Evolutionary conservation across 2,113 vertebrate species (phyloP).

Genomic region (Erythrocercus mccallii): DNA sequence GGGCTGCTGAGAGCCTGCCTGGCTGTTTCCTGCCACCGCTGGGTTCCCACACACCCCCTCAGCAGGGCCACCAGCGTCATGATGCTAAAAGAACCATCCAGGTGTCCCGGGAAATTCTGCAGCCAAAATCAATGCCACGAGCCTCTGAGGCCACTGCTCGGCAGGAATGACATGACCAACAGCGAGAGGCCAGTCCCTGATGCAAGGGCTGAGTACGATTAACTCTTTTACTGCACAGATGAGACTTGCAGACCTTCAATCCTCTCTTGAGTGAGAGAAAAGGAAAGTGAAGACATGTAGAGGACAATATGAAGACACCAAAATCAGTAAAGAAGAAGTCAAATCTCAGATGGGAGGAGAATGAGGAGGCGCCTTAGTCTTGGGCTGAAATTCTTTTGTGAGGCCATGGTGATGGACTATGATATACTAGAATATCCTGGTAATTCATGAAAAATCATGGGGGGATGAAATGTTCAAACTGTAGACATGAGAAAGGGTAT

Average conservation of each 20-base stretch:
- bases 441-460: neutral
- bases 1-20: neutral
- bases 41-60: neutral
- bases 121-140: rapidly evolving
- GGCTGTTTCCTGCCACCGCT: neutral
- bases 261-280: neutral
- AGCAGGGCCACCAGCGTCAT: rapidly evolving
- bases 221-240: neutral
- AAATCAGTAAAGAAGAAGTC: neutral
- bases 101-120: neutral
- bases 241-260: neutral
- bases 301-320: neutral
- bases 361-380: neutral
- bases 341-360: neutral
- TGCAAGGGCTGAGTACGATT: neutral
- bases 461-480: neutral
- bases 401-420: neutral
- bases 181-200: neutral
- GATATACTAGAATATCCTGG: neutral
- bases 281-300: neutral
- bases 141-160: neutral
- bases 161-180: neutral
- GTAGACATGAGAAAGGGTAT: neutral
- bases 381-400: neutral
- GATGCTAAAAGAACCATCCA: neutral